Evolutionary conservation across 2,797 vertebrate genomes (phyloP).

Genomic region (Lagodon rhomboides): DNA sequence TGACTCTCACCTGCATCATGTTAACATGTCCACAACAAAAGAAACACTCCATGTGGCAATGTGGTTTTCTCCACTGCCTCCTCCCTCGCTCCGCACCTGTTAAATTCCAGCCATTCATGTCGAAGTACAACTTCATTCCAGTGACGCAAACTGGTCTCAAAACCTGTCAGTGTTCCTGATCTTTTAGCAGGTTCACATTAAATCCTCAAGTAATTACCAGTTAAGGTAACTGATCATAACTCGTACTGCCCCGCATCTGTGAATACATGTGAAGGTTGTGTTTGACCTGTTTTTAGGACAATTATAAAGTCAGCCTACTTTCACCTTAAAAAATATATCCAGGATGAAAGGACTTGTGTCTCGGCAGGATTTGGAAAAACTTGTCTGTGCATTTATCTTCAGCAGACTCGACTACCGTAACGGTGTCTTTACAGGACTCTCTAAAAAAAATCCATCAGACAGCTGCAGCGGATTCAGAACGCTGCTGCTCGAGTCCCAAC

Average conservation of each 20-base stretch:
- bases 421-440: too few relatives aligned
- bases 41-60: not conserved
- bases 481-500: too few relatives aligned
- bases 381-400: too few relatives aligned
- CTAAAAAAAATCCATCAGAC: too few relatives aligned
- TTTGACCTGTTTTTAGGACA: not conserved
- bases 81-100: not conserved
- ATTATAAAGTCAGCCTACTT: too few relatives aligned
- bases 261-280: not conserved
- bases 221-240: not conserved
- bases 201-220: not conserved
- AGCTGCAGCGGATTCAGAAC: too few relatives aligned
- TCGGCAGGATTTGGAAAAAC: too few relatives aligned
- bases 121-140: not conserved
- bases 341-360: too few relatives aligned
- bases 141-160: constrained; percentile 8
- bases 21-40: not conserved
- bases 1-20: not conserved
- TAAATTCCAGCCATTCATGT: constrained; percentile 1
- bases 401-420: too few relatives aligned
- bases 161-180: constrained; percentile 1
- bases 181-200: not conserved
- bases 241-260: not conserved
- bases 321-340: too few relatives aligned
- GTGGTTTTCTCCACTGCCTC: not conserved